phyloP scores from a whole-genome alignment of 2,888 invertebrate genomes.

The Dicyrtoma fusca region DNA sequence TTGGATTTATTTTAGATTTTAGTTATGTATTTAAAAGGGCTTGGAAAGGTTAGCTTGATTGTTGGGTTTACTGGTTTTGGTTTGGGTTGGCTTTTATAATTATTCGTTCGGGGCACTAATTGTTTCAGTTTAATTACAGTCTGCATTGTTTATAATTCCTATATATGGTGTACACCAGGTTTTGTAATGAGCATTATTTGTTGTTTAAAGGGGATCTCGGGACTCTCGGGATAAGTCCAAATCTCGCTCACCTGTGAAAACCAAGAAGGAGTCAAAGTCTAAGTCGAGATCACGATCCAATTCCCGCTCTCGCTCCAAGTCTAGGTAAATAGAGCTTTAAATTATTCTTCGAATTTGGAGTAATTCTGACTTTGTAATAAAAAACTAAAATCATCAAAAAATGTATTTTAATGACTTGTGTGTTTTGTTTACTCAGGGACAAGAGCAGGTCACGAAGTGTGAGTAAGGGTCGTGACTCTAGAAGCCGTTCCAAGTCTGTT shows the following conservation, averaged over 20 bases:
- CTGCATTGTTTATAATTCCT: neutral
- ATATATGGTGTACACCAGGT: neutral
- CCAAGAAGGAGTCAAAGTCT: conserved; percentile 55
- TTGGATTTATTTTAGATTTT: too few relatives aligned
- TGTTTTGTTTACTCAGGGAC: conserved; percentile 53
- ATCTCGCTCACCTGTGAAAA: conserved; percentile 59
- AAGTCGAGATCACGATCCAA: conserved; percentile 65
- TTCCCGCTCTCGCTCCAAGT: conserved; percentile 61
- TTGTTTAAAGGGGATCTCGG: conserved; percentile 64
- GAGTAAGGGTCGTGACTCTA: conserved; percentile 67
- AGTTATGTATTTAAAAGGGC: too few relatives aligned
- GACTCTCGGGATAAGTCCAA: conserved; percentile 69
- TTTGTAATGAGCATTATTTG: neutral
- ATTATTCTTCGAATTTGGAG: conserved; percentile 14
- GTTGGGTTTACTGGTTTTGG: too few relatives aligned
- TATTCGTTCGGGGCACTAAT: too few relatives aligned
- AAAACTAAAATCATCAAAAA: too few relatives aligned
- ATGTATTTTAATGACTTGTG: conserved; percentile 6
- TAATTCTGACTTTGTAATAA: too few relatives aligned
- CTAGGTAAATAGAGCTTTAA: conserved; percentile 43
- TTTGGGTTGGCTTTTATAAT: too few relatives aligned
- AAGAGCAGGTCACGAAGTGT: conserved; percentile 67
- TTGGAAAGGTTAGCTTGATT: too few relatives aligned
- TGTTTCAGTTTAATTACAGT: too few relatives aligned
- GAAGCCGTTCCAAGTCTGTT: conserved; percentile 62